phyloP scores from a whole-genome alignment of 2,113 vertebrate species.

The Crotophaga sulcirostris region DNA sequence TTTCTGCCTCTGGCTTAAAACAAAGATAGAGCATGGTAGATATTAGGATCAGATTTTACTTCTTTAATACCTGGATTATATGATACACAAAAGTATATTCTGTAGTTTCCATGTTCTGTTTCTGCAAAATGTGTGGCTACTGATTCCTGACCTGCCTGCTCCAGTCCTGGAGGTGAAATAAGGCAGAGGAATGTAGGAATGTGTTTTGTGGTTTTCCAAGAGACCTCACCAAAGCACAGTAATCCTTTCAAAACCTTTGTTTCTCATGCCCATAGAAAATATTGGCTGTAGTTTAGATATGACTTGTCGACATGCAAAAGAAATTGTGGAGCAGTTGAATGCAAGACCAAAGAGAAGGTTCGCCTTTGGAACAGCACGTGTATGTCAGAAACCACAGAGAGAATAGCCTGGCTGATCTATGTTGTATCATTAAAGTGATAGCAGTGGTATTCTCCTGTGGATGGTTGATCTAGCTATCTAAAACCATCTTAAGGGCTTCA shows the following conservation, averaged over 20 bases:
- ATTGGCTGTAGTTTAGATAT: slow-evolving; percentile 15
- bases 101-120: neutral
- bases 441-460: neutral
- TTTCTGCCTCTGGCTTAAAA: neutral
- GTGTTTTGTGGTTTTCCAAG: neutral
- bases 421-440: neutral
- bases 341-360: neutral
- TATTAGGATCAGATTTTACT: neutral
- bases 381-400: neutral
- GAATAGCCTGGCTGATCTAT: neutral
- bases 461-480: neutral
- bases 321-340: neutral
- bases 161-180: slow-evolving; percentile 13
- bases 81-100: neutral
- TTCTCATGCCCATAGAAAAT: slow-evolving; percentile 17
- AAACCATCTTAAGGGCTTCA: neutral
- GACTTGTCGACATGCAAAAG: neutral
- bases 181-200: slow-evolving; percentile 55
- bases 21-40: neutral
- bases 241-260: slow-evolving; percentile 45
- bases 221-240: slow-evolving; percentile 29
- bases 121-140: neutral
- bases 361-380: rapidly evolving
- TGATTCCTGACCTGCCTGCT: neutral
- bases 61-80: slow-evolving; percentile 15